Conservation (phyloP, 2,113 vertebrate species). For the Oenanthe melanoleuca region DNA sequence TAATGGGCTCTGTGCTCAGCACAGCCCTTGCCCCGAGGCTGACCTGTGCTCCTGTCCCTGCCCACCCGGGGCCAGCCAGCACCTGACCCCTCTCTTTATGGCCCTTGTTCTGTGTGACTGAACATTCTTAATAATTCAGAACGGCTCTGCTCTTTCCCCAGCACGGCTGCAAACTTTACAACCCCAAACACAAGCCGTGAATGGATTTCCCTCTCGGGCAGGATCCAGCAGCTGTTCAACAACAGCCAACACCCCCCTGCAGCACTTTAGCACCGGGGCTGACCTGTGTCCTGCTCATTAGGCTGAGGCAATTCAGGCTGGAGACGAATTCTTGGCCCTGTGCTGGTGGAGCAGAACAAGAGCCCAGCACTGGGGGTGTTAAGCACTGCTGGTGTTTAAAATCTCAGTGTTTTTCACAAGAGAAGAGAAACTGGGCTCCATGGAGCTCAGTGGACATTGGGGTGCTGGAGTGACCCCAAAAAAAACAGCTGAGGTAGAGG, state of each 20-base stretch:
- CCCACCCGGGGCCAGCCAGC: not conserved
- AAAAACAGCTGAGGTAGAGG: not conserved
- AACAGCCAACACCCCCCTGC: not conserved
- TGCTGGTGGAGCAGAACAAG: not conserved
- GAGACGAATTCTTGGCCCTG: not conserved
- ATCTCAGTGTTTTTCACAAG: not conserved
- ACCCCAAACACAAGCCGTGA: not conserved
- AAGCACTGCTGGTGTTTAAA: not conserved
- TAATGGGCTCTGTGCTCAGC: not conserved
- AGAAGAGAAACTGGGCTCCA: not conserved
- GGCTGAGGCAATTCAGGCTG: not conserved
- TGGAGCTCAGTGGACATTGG: rapidly evolving
- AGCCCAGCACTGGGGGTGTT: not conserved
- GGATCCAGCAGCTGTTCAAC: conserved; percentile 42
- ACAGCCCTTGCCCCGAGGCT: not conserved
- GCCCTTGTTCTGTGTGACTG: conserved; percentile 31
- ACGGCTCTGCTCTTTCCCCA: not conserved
- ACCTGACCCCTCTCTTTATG: conserved; percentile 9
- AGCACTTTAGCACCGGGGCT: not conserved
- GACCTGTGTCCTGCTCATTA: conserved; percentile 8
- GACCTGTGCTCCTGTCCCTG: not conserved
- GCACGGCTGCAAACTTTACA: not conserved
- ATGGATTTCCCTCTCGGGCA: conserved; percentile 19
- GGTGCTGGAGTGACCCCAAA: not conserved
- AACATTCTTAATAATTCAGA: not conserved